Conservation (phyloP, 2,888 invertebrate species). For the Marasmarcha lunaedactyla region DNA sequence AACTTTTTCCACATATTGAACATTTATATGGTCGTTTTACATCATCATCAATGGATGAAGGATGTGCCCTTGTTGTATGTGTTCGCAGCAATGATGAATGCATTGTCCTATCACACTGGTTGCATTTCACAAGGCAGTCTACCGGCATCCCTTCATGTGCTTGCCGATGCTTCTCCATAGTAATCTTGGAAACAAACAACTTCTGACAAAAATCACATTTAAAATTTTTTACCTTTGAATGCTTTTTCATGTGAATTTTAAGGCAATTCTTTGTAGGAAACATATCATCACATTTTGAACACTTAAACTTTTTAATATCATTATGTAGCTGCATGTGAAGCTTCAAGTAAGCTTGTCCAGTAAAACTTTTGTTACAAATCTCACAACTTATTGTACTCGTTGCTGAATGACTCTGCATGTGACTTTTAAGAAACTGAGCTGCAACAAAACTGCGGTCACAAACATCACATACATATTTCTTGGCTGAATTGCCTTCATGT, state of each 20-base stretch:
- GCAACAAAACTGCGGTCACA: slow-evolving; percentile 61
- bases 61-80: slow-evolving; percentile 48
- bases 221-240: slow-evolving; percentile 61
- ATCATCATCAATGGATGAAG: slow-evolving; percentile 44
- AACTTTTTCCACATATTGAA: slow-evolving; percentile 55
- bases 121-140: slow-evolving; percentile 58
- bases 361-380: slow-evolving; percentile 54
- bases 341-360: slow-evolving; percentile 58
- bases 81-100: slow-evolving; percentile 52
- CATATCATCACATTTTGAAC: slow-evolving; percentile 60
- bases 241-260: slow-evolving; percentile 62
- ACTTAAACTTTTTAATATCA: slow-evolving; percentile 60
- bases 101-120: slow-evolving; percentile 55
- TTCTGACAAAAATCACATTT: slow-evolving; percentile 59
- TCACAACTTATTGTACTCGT: slow-evolving; percentile 59
- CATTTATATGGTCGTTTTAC: slow-evolving; percentile 59
- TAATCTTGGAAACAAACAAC: slow-evolving; percentile 58
- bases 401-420: slow-evolving; percentile 58
- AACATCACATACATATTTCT: slow-evolving; percentile 54
- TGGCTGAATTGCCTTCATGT: slow-evolving; percentile 50
- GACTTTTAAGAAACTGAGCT: slow-evolving; percentile 58
- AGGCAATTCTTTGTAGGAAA: slow-evolving; percentile 60
- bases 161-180: slow-evolving; percentile 59
- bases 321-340: slow-evolving; percentile 62
- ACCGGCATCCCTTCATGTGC: slow-evolving; percentile 56